phyloP scores from a whole-genome alignment of 2,888 invertebrate genomes.

The Aphodius sticticus region DNA sequence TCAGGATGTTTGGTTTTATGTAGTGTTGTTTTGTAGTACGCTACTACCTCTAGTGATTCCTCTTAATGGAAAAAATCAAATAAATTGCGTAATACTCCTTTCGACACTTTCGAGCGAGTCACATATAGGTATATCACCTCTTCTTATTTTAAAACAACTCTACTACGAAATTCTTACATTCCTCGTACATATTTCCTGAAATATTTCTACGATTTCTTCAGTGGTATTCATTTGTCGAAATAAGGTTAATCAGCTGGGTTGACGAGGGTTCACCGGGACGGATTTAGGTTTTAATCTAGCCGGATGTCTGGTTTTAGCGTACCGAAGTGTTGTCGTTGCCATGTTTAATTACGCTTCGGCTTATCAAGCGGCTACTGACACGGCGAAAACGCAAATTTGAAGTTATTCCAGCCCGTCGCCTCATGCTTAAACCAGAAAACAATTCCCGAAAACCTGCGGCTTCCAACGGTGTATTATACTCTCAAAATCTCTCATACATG shows the following conservation, averaged over 20 bases:
- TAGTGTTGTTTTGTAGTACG: too few species aligned
- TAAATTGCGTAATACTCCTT: too few species aligned
- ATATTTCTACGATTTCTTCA: neutral
- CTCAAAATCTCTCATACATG: neutral
- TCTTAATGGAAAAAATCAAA: too few species aligned
- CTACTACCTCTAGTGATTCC: too few species aligned
- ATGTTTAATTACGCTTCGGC: neutral
- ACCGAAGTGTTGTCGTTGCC: neutral
- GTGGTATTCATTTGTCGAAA: neutral
- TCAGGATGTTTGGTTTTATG: too few species aligned
- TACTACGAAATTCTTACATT: too few species aligned
- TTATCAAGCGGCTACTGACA: neutral
- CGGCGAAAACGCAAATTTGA: neutral
- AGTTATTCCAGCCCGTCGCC: neutral
- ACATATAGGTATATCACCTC: too few species aligned
- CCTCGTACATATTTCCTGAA: too few species aligned
- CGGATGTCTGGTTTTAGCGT: neutral
- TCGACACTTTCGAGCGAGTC: too few species aligned
- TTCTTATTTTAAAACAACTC: too few species aligned
- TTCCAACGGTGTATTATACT: neutral
- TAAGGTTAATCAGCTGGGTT: neutral
- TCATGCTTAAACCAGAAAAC: too few species aligned
- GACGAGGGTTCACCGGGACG: neutral
- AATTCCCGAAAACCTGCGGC: neutral
- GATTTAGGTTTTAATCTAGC: neutral